Conservation (phyloP, 2,888 invertebrate genomes). For the Mimas tiliae region DNA sequence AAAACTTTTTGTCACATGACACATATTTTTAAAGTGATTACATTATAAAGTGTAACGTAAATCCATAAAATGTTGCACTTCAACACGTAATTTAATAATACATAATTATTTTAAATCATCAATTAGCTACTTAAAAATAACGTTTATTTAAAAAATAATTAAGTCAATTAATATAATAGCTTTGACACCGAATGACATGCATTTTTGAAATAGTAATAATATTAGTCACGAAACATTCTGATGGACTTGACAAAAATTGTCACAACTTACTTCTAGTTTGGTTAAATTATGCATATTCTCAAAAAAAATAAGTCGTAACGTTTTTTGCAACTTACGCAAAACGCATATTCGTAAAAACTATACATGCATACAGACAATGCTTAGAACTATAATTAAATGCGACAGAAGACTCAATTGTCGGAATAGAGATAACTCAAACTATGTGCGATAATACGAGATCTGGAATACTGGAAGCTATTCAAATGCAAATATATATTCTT, state of each 20-base stretch:
- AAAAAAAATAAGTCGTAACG: background rate
- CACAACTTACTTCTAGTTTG: slow-evolving; percentile 1
- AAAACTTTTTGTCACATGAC: slow-evolving; percentile 49
- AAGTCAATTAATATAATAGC: background rate
- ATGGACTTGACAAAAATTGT: background rate
- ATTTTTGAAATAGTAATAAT: background rate
- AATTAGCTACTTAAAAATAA: too few relatives aligned
- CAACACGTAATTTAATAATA: slow-evolving; percentile 13
- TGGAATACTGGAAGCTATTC: slow-evolving; percentile 2
- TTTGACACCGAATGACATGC: background rate
- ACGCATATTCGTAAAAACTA: background rate
- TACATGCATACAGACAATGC: background rate
- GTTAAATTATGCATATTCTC: background rate
- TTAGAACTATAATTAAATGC: slow-evolving; percentile 16
- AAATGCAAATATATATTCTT: background rate
- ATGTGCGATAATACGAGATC: background rate
- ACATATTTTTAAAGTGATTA: slow-evolving; percentile 41
- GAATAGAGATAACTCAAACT: slow-evolving; percentile 1
- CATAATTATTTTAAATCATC: background rate
- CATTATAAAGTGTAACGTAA: slow-evolving; percentile 11
- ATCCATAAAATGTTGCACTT: background rate
- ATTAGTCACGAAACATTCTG: background rate
- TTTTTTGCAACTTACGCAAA: background rate
- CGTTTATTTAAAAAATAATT: too few relatives aligned
- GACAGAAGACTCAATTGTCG: background rate